These are phyloP conservation scores for Tetragnatha montana DNA, from an alignment of 2,888 invertebrate genomes.

Conservation along the genomic window DNA sequence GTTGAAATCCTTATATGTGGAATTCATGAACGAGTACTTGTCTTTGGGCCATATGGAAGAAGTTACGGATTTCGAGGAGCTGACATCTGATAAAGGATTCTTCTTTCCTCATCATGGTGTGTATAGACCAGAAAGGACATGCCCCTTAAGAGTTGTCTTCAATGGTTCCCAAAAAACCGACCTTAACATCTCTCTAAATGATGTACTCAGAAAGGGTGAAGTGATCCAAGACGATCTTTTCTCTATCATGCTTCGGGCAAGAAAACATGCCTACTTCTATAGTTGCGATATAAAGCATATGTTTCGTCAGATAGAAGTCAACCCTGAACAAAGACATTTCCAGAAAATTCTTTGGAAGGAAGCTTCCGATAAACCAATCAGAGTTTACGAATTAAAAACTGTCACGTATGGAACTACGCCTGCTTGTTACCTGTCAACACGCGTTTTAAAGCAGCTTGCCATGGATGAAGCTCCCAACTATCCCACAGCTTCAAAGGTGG, in stretches of 20 bases:
- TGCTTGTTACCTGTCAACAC: not conserved
- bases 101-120: conserved; percentile 4
- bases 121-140: no score
- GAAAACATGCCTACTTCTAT: no score
- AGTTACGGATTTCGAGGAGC: no score
- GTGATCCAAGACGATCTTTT: no score
- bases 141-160: not conserved
- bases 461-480: not conserved
- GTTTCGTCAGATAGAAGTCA: not conserved
- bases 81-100: no score
- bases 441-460: not conserved
- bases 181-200: not conserved
- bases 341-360: conserved; percentile 3
- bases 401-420: not conserved
- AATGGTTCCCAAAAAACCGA: not conserved
- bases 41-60: no score
- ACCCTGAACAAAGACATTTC: not conserved
- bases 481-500: not conserved
- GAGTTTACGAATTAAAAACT: not conserved
- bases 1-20: not conserved
- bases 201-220: no score
- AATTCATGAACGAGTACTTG: no score
- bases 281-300: not conserved
- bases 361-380: not conserved
- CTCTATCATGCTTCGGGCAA: no score